Conservation (phyloP, 1,140 invertebrate species). For the Idris sp. region DNA sequence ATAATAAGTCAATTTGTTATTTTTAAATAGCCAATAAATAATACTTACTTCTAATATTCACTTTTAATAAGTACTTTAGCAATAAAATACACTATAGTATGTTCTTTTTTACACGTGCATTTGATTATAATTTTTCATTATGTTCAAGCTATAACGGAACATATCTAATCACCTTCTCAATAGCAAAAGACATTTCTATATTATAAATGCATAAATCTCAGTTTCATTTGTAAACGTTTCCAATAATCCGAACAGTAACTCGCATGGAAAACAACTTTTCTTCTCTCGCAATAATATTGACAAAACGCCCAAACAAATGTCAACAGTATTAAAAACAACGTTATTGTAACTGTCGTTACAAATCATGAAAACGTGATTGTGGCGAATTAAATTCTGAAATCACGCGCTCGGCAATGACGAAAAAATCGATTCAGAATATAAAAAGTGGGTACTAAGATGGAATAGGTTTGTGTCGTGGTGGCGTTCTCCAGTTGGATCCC, state of each 20-base stretch:
- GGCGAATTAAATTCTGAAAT: constrained; percentile 22
- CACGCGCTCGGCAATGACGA: constrained; percentile 8
- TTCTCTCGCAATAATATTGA: constrained; percentile 5
- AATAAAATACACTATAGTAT: too few species aligned
- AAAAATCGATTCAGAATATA: neutral
- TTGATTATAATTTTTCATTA: constrained; percentile 4
- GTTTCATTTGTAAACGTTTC: constrained; percentile 7
- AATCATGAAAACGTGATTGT: constrained; percentile 14
- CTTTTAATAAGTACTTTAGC: too few species aligned
- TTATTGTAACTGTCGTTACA: constrained; percentile 2
- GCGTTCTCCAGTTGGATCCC: constrained; percentile 16
- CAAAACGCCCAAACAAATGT: constrained; percentile 11
- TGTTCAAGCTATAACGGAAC: neutral
- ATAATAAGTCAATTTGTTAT: too few species aligned
- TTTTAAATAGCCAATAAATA: too few species aligned
- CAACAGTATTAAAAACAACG: constrained; percentile 10
- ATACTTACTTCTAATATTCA: too few species aligned
- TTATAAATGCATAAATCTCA: constrained; percentile 17
- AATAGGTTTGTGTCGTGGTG: constrained; percentile 39
- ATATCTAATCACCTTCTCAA: constrained; percentile 1
- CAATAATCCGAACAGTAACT: constrained; percentile 20
- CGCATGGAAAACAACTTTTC: constrained; percentile 13
- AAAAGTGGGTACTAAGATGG: constrained; percentile 43
- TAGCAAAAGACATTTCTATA: constrained; percentile 3
- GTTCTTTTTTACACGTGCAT: too few species aligned